Percentiles rank a stretch among this genome's conserved stretches.
Evolutionary conservation across 2,888 invertebrate species (phyloP).

Genomic region (Pristionchus japonicus): DNA sequence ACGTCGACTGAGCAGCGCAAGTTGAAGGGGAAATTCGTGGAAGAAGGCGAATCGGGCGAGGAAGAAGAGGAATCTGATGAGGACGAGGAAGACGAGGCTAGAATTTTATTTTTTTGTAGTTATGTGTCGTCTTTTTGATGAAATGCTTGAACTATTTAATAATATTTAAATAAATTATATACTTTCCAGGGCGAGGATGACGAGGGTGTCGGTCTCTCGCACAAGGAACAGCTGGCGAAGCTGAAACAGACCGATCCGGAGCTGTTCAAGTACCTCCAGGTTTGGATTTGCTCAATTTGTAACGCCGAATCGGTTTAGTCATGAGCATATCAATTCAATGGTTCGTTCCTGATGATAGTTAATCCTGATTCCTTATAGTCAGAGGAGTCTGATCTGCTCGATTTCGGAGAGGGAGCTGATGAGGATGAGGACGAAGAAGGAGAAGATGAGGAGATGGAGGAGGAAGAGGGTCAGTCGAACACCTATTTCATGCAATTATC

Average conservation of each 20-base stretch:
- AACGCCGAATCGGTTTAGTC: not conserved
- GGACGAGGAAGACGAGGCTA: constrained; percentile 9
- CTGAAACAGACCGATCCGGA: constrained; percentile 64
- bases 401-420: constrained; percentile 63
- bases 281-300: not conserved
- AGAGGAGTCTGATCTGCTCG: constrained; percentile 71
- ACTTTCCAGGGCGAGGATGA: not conserved
- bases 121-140: not conserved
- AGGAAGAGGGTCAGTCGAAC: constrained; percentile 51
- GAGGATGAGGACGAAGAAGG: constrained; percentile 59
- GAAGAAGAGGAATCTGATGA: not conserved
- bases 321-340: not conserved
- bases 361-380: constrained; percentile 55
- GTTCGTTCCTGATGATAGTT: not conserved
- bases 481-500: not conserved
- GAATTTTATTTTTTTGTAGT: not conserved
- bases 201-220: constrained; percentile 17
- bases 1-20: not conserved
- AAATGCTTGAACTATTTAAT: not conserved
- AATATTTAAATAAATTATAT: no score
- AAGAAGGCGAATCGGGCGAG: not conserved
- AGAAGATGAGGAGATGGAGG: constrained; percentile 55
- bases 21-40: constrained; percentile 13
- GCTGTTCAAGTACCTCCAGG: constrained; percentile 64
- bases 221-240: constrained; percentile 36